Base-by-base conservation (phyloP, 2,888 invertebrate species). In the Charanyca ferruginea region DNA sequence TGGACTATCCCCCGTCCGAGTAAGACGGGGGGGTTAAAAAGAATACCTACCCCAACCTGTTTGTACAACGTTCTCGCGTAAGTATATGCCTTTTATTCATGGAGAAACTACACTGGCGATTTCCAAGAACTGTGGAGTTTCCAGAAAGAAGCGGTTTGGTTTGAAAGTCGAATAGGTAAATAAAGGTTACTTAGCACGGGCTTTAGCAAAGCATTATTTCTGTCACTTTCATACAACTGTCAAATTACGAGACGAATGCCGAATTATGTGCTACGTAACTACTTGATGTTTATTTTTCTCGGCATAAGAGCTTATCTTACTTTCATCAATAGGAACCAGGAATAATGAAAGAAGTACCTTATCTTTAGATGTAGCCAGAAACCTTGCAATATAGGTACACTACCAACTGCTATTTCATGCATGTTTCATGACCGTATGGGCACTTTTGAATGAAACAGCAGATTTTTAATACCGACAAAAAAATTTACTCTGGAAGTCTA, bases 61-160 rank as follows among this genome's bases (percentile, higher is more conserved):
- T 42, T 6, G 3, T 13, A 6, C 25, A 70, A 13, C 35, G 8
- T 8, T 16, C 8, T 23, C 35, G 20, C 49, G 16, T 38, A 51
- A 38, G 38, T 45, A 20, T n/a, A n/a, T n/a, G n/a, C n/a, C 49
- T 7, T 28, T 45, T 45, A 28, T 28, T 72, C 35, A n/a, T 11
- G 3, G 4, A 66, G 49, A 49, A 42, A 38, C 16, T 44, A 44
- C 25, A 9, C 23, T 2, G 35, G 35, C 44, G 48, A 60, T 71
- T 25, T 25, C 11, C 8, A 44, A 38, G 4, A 22, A 28, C 18
- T 16, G 20, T 11, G 44, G 35, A 51, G 1, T 62, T 72, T 45
- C 49, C 66, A 45, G 63, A 23, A n/a, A 45, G 35, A 22, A 28
- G 22, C 61, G 1, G 48, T 41, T 23, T 16, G 13, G 22, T 8